phyloP scores from a whole-genome alignment of 2,888 invertebrate genomes.

The Agonum fuliginosum region DNA sequence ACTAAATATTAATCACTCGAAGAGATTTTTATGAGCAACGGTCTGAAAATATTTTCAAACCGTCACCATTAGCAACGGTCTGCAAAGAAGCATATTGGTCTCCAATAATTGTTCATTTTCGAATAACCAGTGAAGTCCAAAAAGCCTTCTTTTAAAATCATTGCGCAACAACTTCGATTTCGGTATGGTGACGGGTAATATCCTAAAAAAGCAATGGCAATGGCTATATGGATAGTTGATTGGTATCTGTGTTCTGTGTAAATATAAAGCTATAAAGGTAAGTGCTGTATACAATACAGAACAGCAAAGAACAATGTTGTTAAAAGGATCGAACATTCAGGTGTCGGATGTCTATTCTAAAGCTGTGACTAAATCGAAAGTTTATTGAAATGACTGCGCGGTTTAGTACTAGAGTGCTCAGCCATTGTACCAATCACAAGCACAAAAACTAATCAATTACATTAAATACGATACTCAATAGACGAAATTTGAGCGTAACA shows the following conservation, averaged over 20 bases:
- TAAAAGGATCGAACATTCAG: slow-evolving; percentile 53
- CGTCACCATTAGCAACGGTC: too few relatives aligned
- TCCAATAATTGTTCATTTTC: too few relatives aligned
- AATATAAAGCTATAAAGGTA: neutral
- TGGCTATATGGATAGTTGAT: neutral
- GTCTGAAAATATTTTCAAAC: too few relatives aligned
- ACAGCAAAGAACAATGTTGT: slow-evolving; percentile 26
- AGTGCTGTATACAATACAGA: slow-evolving; percentile 49
- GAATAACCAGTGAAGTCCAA: too few relatives aligned
- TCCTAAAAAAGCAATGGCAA: too few relatives aligned
- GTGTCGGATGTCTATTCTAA: slow-evolving; percentile 20
- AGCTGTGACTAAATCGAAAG: slow-evolving; percentile 40
- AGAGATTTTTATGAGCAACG: too few relatives aligned
- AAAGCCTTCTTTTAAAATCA: too few relatives aligned
- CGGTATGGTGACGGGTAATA: too few relatives aligned
- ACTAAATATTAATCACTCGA: too few relatives aligned
- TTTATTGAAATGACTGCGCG: slow-evolving; percentile 54
- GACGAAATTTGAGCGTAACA: slow-evolving; percentile 54
- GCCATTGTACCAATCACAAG: slow-evolving; percentile 43
- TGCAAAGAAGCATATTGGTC: too few relatives aligned
- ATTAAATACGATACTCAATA: slow-evolving; percentile 55
- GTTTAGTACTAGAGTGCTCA: slow-evolving; percentile 39
- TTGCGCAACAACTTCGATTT: too few relatives aligned
- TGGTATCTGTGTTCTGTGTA: neutral
- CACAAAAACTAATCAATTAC: slow-evolving; percentile 57